Percentiles rank a stretch among this genome's conserved stretches.
phyloP scores from a whole-genome alignment of 92 coral and sea anemone genomes.

The Siderastrea siderea region DNA sequence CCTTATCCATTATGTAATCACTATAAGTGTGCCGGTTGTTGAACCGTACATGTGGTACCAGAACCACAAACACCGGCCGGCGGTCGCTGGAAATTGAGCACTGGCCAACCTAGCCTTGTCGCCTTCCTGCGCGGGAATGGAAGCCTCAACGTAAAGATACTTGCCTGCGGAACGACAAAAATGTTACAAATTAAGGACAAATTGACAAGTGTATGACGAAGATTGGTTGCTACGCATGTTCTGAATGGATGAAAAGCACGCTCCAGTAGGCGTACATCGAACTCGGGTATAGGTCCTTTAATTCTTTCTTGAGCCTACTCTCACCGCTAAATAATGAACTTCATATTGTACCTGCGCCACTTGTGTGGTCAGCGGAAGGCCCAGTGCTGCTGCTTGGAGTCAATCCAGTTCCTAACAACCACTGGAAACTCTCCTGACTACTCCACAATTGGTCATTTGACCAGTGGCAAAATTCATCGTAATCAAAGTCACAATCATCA shows the following conservation, averaged over 20 bases:
- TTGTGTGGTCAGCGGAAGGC: slow-evolving; percentile 93
- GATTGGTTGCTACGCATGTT: no score
- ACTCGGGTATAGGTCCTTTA: no score
- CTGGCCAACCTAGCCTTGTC: slow-evolving; percentile 86
- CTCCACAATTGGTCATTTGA: slow-evolving; percentile 61
- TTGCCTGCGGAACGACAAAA: slow-evolving; percentile 43
- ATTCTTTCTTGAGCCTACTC: background rate
- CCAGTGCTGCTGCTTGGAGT: slow-evolving; percentile 90
- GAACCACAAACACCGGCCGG: no score
- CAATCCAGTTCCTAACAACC: slow-evolving; percentile 77
- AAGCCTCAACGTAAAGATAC: slow-evolving; percentile 83
- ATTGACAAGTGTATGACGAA: no score
- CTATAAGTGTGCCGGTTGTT: no score
- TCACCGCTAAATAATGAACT: background rate
- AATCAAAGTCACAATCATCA: slow-evolving; percentile 94
- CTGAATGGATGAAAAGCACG: no score
- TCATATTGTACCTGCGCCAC: slow-evolving; percentile 74
- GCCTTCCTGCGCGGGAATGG: slow-evolving; percentile 27
- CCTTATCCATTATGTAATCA: no score
- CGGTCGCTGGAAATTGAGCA: background rate
- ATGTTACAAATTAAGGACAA: background rate
- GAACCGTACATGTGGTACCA: no score
- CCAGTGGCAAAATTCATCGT: slow-evolving; percentile 86
- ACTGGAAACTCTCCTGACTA: slow-evolving; percentile 34
- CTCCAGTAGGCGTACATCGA: no score